Base-by-base conservation (phyloP, 2,113 vertebrate species). In the Mesoclemmys tuberculata region DNA sequence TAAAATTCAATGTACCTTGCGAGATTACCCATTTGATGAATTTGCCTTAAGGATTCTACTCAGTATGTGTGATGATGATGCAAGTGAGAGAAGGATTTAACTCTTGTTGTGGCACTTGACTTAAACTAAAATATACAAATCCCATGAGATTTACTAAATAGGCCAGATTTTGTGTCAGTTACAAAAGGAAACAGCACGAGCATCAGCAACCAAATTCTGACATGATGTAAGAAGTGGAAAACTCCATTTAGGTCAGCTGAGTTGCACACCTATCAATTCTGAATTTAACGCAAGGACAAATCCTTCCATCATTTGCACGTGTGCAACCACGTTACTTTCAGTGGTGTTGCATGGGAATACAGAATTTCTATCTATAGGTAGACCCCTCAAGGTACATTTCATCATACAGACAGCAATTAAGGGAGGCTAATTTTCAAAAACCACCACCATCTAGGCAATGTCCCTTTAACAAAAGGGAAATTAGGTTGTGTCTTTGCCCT, bases 361-460 rank as follows among this genome's bases (percentile, higher is more conserved):
- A 49, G 29, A 8, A 80, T 86, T 71, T 77, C 71, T 49, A 46
- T 82, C 88, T 75, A 24, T 38, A 31, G 4, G 51, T 1, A 91
- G 18, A 80, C 89, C 75, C 85, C 51, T 79, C 35, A 54, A 54
- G 24, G 12, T 3, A 8, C 4, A 18, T 74, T 74, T 83, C 82
- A 82, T 82, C 14, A 68, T 41, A 7, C n/a, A 51, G 94, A 93
- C 19, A 86, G n/a, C 61, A 0, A 0, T 61, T 52, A 84, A 85
- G 51, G 16, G 14, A 90, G 94, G n/a, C 26, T 26, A 38, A 88
- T 88, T 88, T 35, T 89, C 85, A 95, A 91, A 44, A 92, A 64
- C 10, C 41, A 44, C 46, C 49, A 9, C n/a, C 91, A 71, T 41
- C 18, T 21, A 68, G 38, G 56, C 80, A 93, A 46, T 26, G 29